Conservation (phyloP, 2,797 vertebrate genomes). For the Mallotus villosus region DNA sequence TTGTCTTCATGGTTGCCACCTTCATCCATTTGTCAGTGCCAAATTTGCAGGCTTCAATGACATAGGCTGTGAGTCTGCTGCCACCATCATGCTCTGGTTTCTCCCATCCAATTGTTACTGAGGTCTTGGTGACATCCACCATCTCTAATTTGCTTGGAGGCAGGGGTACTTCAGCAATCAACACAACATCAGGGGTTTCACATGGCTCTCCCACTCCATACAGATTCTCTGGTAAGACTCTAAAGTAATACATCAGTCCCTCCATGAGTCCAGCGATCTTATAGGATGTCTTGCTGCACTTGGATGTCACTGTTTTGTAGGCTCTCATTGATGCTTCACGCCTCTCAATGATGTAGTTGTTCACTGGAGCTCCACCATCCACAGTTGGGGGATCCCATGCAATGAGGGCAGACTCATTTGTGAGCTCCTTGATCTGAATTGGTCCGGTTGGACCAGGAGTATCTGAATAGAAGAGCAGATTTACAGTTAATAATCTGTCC, state of each 20-base stretch:
- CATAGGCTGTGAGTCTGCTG: constrained; percentile 89
- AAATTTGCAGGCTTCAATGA: constrained; percentile 93
- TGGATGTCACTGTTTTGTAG: constrained; percentile 95
- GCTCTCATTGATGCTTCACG: constrained; percentile 98
- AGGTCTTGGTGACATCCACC: constrained; percentile 90
- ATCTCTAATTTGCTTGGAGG: constrained; percentile 90
- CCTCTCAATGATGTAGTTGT: constrained; percentile 95
- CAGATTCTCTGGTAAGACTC: constrained; percentile 96
- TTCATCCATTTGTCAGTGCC: constrained; percentile 98
- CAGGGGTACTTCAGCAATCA: constrained; percentile 93
- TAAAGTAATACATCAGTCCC: constrained; percentile 96
- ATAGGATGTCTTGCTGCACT: constrained; percentile 94
- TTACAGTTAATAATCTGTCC: constrained; percentile 15
- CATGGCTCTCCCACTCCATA: constrained; percentile 93
- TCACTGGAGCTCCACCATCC: constrained; percentile 95
- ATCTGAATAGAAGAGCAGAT: constrained; percentile 73
- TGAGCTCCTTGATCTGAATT: constrained; percentile 91
- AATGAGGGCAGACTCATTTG: constrained; percentile 88
- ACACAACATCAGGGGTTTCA: constrained; percentile 87
- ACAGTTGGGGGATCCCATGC: constrained; percentile 92
- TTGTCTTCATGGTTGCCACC: constrained; percentile 89
- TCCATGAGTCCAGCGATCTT: constrained; percentile 89
- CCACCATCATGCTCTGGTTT: constrained; percentile 97
- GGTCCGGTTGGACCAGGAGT: constrained; percentile 92
- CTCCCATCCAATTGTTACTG: constrained; percentile 91